These are phyloP conservation scores for Ploceus nigricollis DNA, from an alignment of 2,113 vertebrate genomes.

Conservation along the genomic window DNA sequence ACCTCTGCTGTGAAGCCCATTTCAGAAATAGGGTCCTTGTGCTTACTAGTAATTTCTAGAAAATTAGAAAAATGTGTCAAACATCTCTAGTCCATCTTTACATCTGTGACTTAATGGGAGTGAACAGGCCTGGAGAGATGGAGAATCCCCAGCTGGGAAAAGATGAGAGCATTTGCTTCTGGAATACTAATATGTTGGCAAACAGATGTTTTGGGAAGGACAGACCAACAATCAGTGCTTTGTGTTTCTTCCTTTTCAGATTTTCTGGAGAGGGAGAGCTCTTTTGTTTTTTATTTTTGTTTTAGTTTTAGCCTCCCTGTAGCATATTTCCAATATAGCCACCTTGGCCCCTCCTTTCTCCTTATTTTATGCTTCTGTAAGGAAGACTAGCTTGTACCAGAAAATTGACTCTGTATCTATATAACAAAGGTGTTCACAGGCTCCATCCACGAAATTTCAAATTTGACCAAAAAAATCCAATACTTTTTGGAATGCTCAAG, in stretches of 20 bases:
- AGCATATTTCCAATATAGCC: background rate
- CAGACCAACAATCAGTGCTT: background rate
- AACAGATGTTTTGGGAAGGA: background rate
- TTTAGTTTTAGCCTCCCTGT: background rate
- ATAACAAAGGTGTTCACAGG: background rate
- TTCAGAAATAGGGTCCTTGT: background rate
- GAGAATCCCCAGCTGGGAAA: slow-evolving; percentile 15
- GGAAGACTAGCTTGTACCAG: background rate
- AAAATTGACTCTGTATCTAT: background rate
- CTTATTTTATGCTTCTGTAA: background rate
- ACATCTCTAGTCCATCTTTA: background rate
- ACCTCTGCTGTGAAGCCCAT: background rate
- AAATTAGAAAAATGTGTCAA: background rate
- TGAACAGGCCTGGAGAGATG: background rate
- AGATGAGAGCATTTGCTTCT: background rate
- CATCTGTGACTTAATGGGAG: background rate
- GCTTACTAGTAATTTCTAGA: background rate
- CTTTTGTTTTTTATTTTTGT: background rate
- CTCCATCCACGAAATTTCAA: background rate
- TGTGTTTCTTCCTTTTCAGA: background rate
- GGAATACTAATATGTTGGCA: background rate
- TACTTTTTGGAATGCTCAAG: background rate
- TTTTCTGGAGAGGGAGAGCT: background rate
- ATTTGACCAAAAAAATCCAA: background rate
- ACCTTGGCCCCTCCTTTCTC: background rate